Percentiles rank a stretch among this genome's conserved stretches.
Conservation (phyloP, 2,888 invertebrate species). For the Rhodophaea formosa region DNA sequence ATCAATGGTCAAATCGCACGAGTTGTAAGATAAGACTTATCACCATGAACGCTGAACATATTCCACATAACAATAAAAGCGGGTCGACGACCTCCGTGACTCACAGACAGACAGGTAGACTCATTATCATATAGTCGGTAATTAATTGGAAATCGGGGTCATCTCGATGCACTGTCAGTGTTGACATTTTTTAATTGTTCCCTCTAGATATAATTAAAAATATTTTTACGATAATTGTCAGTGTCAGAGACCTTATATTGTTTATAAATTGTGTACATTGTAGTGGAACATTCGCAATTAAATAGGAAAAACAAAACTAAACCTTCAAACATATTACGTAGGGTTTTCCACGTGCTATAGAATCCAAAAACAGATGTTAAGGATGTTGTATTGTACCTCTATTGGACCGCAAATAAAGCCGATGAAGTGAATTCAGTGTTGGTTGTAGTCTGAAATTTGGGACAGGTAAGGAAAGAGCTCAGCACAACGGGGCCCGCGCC, state of each 20-base stretch:
- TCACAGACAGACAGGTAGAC: conserved; percentile 4
- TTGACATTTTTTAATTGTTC: background rate
- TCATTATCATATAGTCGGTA: background rate
- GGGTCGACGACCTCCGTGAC: conserved; percentile 12
- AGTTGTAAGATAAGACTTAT: conserved; percentile 15
- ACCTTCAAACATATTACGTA: too few species aligned
- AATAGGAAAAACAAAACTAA: too few species aligned
- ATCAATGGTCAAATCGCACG: conserved; percentile 4
- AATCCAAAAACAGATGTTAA: too few species aligned
- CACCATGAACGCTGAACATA: conserved; percentile 7
- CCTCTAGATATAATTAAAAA: background rate
- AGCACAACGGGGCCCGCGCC: too few species aligned
- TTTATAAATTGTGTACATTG: background rate
- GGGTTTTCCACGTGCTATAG: too few species aligned
- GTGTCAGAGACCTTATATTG: conserved; percentile 4
- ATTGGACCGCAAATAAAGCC: too few species aligned
- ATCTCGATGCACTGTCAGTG: background rate
- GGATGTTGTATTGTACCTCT: too few species aligned
- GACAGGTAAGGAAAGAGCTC: too few species aligned
- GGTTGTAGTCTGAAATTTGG: too few species aligned
- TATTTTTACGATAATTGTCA: background rate
- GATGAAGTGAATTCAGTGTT: too few species aligned
- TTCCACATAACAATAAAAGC: background rate
- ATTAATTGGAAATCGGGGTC: background rate
- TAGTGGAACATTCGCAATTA: too few species aligned